phyloP scores from a whole-genome alignment of 2,113 vertebrate species.

The Nothobranchius furzeri region DNA sequence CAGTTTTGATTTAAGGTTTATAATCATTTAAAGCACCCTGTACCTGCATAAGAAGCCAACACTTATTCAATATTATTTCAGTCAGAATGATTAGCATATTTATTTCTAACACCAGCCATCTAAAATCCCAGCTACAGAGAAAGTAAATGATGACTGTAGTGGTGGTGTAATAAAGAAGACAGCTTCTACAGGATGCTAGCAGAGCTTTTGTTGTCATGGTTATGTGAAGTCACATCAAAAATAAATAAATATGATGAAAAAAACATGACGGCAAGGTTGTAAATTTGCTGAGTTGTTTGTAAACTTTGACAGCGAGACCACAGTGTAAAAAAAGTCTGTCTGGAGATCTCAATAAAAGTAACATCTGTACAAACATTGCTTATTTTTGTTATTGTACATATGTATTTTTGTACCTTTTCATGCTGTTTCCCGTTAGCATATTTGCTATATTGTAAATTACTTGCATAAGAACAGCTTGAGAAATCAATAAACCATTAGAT shows the following conservation, averaged over 20 bases:
- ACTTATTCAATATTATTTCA: background rate
- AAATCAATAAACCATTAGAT: no score
- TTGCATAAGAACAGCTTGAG: background rate
- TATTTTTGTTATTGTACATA: background rate
- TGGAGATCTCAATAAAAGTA: conserved; percentile 65
- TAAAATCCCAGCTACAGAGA: no score
- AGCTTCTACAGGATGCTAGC: background rate
- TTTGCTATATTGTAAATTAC: background rate
- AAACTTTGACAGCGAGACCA: conserved; percentile 47
- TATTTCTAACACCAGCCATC: no score
- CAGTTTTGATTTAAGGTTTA: no score
- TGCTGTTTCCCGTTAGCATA: background rate
- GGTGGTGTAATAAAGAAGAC: background rate
- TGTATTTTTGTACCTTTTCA: background rate
- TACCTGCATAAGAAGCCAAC: background rate
- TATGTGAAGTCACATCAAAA: background rate
- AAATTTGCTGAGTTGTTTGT: conserved; percentile 59
- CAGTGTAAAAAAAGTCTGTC: conserved; percentile 63
- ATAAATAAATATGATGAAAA: background rate
- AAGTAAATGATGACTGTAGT: background rate
- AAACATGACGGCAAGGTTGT: conserved; percentile 30
- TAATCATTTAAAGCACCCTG: background rate
- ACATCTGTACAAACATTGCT: conserved; percentile 47
- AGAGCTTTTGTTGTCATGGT: background rate
- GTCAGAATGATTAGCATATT: no score